Conservation (phyloP, 2,113 vertebrate genomes). For the Paradisaea rubra region DNA sequence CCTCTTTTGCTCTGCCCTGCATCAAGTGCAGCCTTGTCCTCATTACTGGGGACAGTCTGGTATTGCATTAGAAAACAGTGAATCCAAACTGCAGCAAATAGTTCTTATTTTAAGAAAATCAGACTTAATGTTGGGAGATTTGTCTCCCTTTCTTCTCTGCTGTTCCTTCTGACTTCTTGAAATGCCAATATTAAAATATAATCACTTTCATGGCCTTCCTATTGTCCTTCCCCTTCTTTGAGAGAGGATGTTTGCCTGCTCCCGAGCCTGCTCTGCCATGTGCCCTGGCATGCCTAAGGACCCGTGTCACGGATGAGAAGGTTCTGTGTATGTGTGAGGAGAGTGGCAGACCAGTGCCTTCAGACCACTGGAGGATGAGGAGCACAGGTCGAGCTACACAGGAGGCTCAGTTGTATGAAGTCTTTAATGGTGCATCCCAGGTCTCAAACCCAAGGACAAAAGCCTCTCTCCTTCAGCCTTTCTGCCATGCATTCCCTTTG, state of each 20-base stretch:
- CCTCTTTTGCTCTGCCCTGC: background rate
- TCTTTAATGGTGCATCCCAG: background rate
- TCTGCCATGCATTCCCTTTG: background rate
- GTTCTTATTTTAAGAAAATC: background rate
- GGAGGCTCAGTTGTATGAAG: background rate
- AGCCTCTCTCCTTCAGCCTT: background rate
- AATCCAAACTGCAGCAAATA: background rate
- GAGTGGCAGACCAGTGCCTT: background rate
- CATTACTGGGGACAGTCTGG: background rate
- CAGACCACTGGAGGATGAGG: background rate
- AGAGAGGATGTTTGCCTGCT: background rate
- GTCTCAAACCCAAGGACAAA: background rate
- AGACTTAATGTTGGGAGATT: background rate
- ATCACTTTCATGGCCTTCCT: background rate
- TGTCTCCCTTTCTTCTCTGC: background rate
- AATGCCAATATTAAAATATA: background rate
- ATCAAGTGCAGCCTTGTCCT: background rate
- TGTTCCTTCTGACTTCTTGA: background rate
- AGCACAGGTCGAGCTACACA: background rate
- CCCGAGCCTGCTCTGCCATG: background rate
- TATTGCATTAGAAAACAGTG: background rate
- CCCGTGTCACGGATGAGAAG: rapidly evolving
- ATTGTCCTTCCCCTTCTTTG: background rate
- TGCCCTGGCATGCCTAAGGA: background rate
- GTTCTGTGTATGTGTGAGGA: rapidly evolving